Evolutionary conservation across 2,113 vertebrate genomes (phyloP), one percentile per base, ranked within the genome.

Genomic region (Rattus rattus): DNA sequence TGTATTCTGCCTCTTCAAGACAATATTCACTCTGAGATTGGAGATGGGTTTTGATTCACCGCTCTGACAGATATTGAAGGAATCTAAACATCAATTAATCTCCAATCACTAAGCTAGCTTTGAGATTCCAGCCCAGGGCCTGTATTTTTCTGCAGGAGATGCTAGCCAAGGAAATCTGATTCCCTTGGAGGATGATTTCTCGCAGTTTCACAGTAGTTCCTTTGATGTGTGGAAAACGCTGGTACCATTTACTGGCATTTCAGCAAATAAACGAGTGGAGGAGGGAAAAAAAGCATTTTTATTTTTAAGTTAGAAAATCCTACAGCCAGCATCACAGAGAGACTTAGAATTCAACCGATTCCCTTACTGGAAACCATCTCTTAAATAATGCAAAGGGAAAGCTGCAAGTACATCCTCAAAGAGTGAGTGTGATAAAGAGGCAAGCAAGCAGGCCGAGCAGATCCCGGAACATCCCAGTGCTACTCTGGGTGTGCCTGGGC

Each of bases 351-450:
- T 97, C 97, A 97, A 97, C 96, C 43, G 79, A 95, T 96, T 97
- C 94, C 89, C 87, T 98, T 97, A 98, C 97, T 96, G 97, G 97
- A 98, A 98, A 96, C 93, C 83, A 97, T 96, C 97, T 98, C 96
- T 95, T 98, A 98, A 98, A 98, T 98, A 98, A 98, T 97, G 97
- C 97, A 98, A 90, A 96, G 85, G 59, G 80, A 94, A 84, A 96
- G 95, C 95, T 96, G 88, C 67, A 43, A 47, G 94, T 84, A 95
- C 95, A 95, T 96, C 95, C 96, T 98, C 94, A 91, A 97, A 98
- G 97, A 97, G 49, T 70, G 73, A 96, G 79, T 93, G 94, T 79
- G 95, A 89, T 94, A 96, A 93, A 97, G 95, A 97, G 84, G 92
- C 43, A 94, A 95, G 90, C 92, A 83, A 95, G 92, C 97, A 79